A percentile compares a stretch with the other conserved stretches of the same genome.
These are phyloP conservation scores for Cardiocondyla obscurior DNA, from an alignment of 1,140 invertebrate species.

Conservation along the genomic window DNA sequence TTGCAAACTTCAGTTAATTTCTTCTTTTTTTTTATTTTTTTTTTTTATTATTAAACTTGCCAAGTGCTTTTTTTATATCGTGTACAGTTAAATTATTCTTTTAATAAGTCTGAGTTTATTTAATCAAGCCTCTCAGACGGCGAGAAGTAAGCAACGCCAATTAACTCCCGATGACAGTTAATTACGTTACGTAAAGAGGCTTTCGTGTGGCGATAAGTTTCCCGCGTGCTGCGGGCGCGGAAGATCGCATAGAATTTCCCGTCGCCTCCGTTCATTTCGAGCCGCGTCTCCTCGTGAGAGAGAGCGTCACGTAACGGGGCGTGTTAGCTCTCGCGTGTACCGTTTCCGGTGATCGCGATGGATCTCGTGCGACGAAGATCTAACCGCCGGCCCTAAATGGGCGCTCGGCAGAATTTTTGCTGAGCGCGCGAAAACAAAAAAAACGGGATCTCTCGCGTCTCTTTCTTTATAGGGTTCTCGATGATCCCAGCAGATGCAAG, in stretches of 20 bases:
- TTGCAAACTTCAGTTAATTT: background rate
- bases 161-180: background rate
- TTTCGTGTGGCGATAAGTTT: background rate
- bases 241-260: background rate
- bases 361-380: constrained; percentile 61
- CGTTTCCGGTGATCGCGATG: constrained; percentile 36
- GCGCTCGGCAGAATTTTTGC: constrained; percentile 63
- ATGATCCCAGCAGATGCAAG: constrained; percentile 75
- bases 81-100: background rate
- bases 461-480: constrained; percentile 67
- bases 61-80: no score
- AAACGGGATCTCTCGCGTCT: constrained; percentile 42
- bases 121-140: background rate
- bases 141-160: background rate
- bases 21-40: no score
- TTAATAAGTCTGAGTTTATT: background rate
- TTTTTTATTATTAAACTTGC: no score
- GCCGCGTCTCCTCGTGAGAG: constrained; percentile 12
- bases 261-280: constrained; percentile 40
- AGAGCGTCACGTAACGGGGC: constrained; percentile 2
- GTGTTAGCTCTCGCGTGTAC: constrained; percentile 18
- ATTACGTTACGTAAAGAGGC: background rate
- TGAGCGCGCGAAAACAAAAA: constrained; percentile 3
- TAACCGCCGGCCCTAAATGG: constrained; percentile 73
- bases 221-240: background rate